Evolutionary conservation across 2,888 invertebrate species (phyloP).

Genomic region (Cepaea hortensis): DNA sequence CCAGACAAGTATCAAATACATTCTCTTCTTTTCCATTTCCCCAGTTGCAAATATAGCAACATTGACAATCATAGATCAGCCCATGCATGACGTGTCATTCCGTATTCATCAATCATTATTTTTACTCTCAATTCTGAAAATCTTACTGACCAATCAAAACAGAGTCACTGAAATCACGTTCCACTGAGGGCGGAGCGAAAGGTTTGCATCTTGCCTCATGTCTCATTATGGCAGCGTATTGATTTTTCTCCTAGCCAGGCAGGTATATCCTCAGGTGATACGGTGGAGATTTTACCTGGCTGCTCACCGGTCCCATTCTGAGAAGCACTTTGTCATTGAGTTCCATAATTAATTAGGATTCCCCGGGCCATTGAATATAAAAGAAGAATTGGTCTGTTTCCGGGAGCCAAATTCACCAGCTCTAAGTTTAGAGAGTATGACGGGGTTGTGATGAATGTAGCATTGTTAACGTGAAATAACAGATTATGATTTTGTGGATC

Average conservation of each 20-base stretch:
- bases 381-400: background rate
- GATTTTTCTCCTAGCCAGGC: conserved; percentile 14
- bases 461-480: too few relatives aligned
- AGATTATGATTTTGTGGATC: too few relatives aligned
- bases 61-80: too few relatives aligned
- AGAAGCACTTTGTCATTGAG: background rate
- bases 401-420: background rate
- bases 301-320: background rate
- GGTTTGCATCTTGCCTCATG: background rate
- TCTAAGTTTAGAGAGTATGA: background rate
- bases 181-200: conserved; percentile 2
- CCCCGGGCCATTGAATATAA: background rate
- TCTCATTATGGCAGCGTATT: background rate
- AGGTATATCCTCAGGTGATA: conserved; percentile 3
- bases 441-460: background rate
- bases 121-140: background rate
- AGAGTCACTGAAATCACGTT: background rate
- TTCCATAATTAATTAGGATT: conserved; percentile 11
- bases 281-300: background rate
- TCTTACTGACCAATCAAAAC: conserved; percentile 9
- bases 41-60: too few relatives aligned
- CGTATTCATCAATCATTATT: background rate
- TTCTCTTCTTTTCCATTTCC: too few relatives aligned
- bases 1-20: background rate
- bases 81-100: too few relatives aligned